Conservation (phyloP, 1,140 invertebrate species). For the Aphidius ervi region DNA sequence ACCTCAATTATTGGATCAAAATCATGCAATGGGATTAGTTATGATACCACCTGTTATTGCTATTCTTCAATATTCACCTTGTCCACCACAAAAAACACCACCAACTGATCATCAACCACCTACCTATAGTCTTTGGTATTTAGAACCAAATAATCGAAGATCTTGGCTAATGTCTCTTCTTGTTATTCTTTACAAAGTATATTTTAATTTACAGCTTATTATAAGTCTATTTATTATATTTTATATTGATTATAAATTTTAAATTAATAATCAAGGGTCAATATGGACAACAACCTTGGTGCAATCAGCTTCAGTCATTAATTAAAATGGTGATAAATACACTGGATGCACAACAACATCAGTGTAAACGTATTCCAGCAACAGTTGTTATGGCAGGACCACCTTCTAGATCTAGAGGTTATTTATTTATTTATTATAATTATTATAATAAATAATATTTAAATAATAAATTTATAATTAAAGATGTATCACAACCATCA, state of each 20-base stretch:
- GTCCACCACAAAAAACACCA: constrained; percentile 56
- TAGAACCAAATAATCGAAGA: constrained; percentile 78
- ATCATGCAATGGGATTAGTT: constrained; percentile 83
- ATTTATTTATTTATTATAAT: constrained; percentile 11
- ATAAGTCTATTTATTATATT: not conserved
- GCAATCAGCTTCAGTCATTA: constrained; percentile 73
- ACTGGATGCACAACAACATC: constrained; percentile 84
- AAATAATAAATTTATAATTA: constrained; percentile 10
- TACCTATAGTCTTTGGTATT: constrained; percentile 80
- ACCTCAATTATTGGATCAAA: constrained; percentile 90
- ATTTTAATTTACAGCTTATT: no score
- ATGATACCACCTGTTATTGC: constrained; percentile 82
- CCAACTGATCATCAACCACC: constrained; percentile 57
- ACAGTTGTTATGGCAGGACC: constrained; percentile 68
- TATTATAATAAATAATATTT: constrained; percentile 12
- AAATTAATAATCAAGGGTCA: constrained; percentile 70
- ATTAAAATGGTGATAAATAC: constrained; percentile 93
- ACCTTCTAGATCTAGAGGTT: constrained; percentile 69
- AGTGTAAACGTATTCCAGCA: constrained; percentile 75
- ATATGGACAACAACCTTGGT: constrained; percentile 78
- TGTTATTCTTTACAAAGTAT: constrained; percentile 94
- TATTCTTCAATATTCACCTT: constrained; percentile 83
- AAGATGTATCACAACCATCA: constrained; percentile 73
- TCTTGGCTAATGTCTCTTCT: constrained; percentile 91
- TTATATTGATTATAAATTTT: no score